Percentiles rank a stretch among this genome's conserved stretches.
These are phyloP conservation scores for Brachyopa scutellaris DNA, from an alignment of 2,888 invertebrate genomes.

Conservation along the genomic window DNA sequence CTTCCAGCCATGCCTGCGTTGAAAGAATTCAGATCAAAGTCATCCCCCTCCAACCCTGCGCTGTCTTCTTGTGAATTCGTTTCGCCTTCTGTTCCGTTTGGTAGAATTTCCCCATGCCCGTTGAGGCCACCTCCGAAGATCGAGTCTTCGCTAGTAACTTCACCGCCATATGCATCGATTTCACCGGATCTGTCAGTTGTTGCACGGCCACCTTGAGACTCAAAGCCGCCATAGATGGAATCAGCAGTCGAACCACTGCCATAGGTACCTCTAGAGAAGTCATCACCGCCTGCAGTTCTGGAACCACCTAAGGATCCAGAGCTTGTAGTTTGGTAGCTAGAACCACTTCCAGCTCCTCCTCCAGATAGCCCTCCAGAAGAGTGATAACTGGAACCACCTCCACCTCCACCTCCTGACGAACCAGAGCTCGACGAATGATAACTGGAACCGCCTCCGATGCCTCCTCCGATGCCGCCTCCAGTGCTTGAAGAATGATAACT, in stretches of 20 bases:
- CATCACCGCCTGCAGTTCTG: neutral
- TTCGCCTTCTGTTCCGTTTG: neutral
- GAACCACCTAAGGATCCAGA: neutral
- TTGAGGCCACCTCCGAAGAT: slow-evolving; percentile 44
- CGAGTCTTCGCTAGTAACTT: neutral
- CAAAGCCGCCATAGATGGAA: neutral
- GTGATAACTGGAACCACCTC: slow-evolving; percentile 1
- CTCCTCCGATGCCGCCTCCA: slow-evolving; percentile 46
- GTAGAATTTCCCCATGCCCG: slow-evolving; percentile 15
- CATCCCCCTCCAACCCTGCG: slow-evolving; percentile 16
- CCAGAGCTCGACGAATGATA: slow-evolving; percentile 34
- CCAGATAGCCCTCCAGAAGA: neutral
- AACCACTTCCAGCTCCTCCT: slow-evolving; percentile 14
- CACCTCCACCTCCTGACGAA: slow-evolving; percentile 1
- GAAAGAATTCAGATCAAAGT: slow-evolving; percentile 45
- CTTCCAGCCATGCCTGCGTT: slow-evolving; percentile 32
- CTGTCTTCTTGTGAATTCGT: slow-evolving; percentile 40
- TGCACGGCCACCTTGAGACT: neutral
- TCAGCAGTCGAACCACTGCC: neutral
- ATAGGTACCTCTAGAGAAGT: neutral
- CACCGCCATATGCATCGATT: slow-evolving; percentile 15
- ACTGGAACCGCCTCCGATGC: neutral
- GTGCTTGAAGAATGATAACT: slow-evolving; percentile 17
- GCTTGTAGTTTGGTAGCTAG: neutral
- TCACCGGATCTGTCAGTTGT: slow-evolving; percentile 23